Base-by-base conservation (phyloP, 2,113 vertebrate species). In the Crotalus viridis region DNA sequence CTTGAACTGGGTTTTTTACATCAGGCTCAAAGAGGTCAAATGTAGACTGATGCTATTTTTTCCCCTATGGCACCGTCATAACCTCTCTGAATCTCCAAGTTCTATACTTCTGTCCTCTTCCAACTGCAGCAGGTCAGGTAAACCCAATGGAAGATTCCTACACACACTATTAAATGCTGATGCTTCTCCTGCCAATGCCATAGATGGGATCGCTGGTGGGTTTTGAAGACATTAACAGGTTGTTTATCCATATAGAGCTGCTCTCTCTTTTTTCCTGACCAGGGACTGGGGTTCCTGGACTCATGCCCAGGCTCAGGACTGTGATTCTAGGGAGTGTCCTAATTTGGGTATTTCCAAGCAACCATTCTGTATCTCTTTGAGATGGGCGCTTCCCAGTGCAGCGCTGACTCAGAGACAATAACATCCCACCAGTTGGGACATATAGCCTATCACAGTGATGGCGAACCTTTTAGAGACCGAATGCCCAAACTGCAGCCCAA, bases 301-400 rank as follows among this genome's bases (percentile, higher is more conserved):
- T 43, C 61, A 28, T 13, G 92, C 92, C 92, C 56, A 90, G 56
- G 46, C 43, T 61, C 28, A 52, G 69, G 43, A 88, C 26, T 92
- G 85, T 26, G 81, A 54, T 55, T 61, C 54, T 64, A 33, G 54
- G 69, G 92, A 59, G 69, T 52, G 54, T 87, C 92, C 89, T 93
- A 90, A 93, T 93, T 93, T 93, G 92, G 89, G n/a, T n/a, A 93
- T 93, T 85, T 81, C 46, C n/a, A 54, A 52, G 92, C 48, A 90
- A 90, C 46, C 28, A 39, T 61, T 52, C 43, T 4, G 10, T 87
- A 8, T 86, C 43, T 15, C 55, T 86, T 24, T 33, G 43, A 39
- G 54, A 51, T 2, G 2, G 87, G 22, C 56, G 52, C n/a, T 48
- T 90, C 56, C 21, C 81, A 43, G 55, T 87, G 46, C 46, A 90